A percentile compares a stretch with the other conserved stretches of the same genome.
These are phyloP conservation scores for Melipona bicolor DNA, from an alignment of 2,888 invertebrate species.

Conservation along the genomic window DNA sequence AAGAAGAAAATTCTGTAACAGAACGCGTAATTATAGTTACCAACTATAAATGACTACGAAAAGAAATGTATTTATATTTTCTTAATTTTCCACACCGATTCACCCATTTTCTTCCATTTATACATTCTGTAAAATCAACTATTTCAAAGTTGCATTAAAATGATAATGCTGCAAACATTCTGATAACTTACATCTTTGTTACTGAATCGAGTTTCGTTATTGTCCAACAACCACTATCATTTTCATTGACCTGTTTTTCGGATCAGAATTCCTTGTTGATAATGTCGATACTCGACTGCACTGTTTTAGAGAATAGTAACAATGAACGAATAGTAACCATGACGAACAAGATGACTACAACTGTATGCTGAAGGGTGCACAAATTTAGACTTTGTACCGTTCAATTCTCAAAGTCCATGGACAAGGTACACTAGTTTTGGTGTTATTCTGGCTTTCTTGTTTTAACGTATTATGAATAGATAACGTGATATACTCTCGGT, in stretches of 20 bases:
- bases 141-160: neutral
- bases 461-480: neutral
- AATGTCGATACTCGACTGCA: neutral
- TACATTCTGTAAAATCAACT: neutral
- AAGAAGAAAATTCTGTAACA: too few relatives aligned
- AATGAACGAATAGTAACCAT: neutral
- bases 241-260: conserved; percentile 24
- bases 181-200: neutral
- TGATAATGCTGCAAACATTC: neutral
- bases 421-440: neutral
- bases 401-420: neutral
- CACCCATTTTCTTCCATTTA: neutral
- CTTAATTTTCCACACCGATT: neutral
- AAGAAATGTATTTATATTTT: neutral
- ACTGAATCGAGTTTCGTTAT: neutral
- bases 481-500: neutral
- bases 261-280: conserved; percentile 10
- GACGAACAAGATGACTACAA: neutral
- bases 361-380: neutral
- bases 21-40: neutral
- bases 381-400: neutral
- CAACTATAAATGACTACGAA: too few relatives aligned
- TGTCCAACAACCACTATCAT: conserved; percentile 10
- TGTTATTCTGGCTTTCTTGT: neutral
- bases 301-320: neutral